Percentiles rank a stretch among this genome's conserved stretches.
Conservation (phyloP, 2,113 vertebrate species). For the Nyctereutes procyonoides region DNA sequence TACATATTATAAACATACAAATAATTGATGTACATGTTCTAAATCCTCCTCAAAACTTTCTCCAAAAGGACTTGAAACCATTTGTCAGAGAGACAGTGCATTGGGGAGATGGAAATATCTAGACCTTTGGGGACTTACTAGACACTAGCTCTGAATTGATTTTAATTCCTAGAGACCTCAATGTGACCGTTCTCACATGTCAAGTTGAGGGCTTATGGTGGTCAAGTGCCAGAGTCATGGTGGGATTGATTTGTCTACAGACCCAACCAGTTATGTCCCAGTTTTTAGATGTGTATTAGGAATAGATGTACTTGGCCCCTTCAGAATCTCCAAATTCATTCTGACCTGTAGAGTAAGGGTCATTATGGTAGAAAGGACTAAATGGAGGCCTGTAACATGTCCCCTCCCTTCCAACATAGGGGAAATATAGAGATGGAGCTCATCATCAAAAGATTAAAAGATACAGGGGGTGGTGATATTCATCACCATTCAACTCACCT, state of each 20-base stretch:
- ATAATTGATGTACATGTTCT: not conserved
- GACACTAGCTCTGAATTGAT: not conserved
- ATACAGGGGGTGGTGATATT: not conserved
- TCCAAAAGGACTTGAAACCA: not conserved
- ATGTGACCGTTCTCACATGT: not conserved
- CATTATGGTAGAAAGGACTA: not conserved
- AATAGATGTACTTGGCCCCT: not conserved
- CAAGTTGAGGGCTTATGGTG: not conserved
- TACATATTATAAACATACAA: not conserved
- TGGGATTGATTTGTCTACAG: not conserved
- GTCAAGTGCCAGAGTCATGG: not conserved
- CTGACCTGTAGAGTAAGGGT: not conserved
- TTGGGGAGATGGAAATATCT: not conserved
- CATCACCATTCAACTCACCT: not conserved
- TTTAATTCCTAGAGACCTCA: not conserved
- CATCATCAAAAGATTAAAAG: not conserved
- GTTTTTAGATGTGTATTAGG: not conserved
- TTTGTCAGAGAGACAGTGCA: not conserved
- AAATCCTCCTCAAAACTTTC: not conserved
- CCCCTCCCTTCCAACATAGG: not conserved
- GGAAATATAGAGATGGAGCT: not conserved
- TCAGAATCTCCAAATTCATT: not conserved
- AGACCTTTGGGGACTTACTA: not conserved
- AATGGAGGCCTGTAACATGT: not conserved
- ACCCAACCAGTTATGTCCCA: not conserved